Conservation (phyloP, 1,140 invertebrate species). For the Bombus superbus region DNA sequence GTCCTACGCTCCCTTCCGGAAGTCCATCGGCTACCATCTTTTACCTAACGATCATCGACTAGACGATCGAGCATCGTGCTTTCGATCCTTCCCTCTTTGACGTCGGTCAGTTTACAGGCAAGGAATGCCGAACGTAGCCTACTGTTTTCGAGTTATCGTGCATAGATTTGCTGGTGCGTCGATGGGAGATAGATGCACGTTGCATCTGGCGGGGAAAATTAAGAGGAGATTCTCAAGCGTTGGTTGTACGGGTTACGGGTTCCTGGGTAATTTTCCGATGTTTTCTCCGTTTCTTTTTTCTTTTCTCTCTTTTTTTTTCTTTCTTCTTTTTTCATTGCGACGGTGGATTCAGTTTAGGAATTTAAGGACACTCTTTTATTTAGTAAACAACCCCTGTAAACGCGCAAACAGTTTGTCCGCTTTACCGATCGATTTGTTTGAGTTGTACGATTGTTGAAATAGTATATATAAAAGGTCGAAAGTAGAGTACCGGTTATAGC, state of each 20-base stretch:
- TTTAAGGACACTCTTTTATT: too few relatives aligned
- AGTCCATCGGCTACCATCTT: background rate
- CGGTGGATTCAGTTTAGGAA: too few relatives aligned
- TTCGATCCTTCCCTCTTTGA: background rate
- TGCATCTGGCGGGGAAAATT: constrained; percentile 12
- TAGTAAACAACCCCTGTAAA: too few relatives aligned
- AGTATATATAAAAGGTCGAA: too few relatives aligned
- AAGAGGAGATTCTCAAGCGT: background rate
- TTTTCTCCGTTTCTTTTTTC: background rate
- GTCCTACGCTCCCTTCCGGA: constrained; percentile 8
- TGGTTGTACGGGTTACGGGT: too few relatives aligned
- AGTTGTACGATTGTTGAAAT: too few relatives aligned
- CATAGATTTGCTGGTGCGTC: background rate
- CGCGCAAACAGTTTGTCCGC: too few relatives aligned
- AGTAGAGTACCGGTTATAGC: too few relatives aligned
- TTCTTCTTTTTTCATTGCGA: background rate
- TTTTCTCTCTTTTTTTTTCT: accelerated
- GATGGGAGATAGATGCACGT: background rate
- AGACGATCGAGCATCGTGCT: background rate
- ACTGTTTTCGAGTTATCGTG: constrained; percentile 37
- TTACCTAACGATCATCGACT: background rate
- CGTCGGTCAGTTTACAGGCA: background rate
- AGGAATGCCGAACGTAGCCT: background rate
- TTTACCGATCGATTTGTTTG: too few relatives aligned
- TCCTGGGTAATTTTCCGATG: background rate